A percentile compares a stretch with the other conserved stretches of the same genome.
These are phyloP conservation scores for Cavia porcellus DNA, from an alignment of 2,113 vertebrate species.

Conservation along the genomic window DNA sequence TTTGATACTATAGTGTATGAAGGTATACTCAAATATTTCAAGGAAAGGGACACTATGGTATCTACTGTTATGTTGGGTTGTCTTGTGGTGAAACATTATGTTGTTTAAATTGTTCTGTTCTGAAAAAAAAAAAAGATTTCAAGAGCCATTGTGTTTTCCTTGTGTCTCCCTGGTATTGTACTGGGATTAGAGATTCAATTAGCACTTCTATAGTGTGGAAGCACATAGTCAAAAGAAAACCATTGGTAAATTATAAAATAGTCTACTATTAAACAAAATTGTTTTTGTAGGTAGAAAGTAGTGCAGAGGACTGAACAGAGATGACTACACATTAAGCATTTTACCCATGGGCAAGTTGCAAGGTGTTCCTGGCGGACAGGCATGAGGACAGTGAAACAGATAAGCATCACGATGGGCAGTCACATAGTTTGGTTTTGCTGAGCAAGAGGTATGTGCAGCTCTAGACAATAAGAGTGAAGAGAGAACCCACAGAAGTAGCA, in stretches of 20 bases:
- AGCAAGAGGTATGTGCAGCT: not conserved
- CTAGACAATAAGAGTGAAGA: not conserved
- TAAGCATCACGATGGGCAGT: not conserved
- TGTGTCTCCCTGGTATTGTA: not conserved
- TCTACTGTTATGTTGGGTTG: too few relatives aligned
- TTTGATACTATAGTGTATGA: too few relatives aligned
- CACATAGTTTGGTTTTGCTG: not conserved
- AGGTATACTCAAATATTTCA: too few relatives aligned
- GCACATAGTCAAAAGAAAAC: not conserved
- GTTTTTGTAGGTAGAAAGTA: not conserved
- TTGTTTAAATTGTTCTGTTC: too few relatives aligned
- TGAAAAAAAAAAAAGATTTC: too few relatives aligned
- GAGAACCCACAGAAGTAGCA: not conserved
- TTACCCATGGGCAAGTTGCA: not conserved
- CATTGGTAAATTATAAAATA: not conserved
- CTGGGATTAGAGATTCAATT: not conserved
- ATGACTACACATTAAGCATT: not conserved
- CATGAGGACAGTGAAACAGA: not conserved
- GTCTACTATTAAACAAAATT: not conserved
- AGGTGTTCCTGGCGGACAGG: not conserved
- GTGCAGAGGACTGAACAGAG: not conserved
- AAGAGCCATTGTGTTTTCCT: too few relatives aligned
- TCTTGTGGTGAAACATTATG: too few relatives aligned
- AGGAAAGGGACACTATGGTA: too few relatives aligned
- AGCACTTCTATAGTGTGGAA: not conserved